A percentile compares a stretch with the other conserved stretches of the same genome.
Evolutionary conservation across 64 coral and sea anemone species (phyloP).

Genomic region (Acropora yongei): DNA sequence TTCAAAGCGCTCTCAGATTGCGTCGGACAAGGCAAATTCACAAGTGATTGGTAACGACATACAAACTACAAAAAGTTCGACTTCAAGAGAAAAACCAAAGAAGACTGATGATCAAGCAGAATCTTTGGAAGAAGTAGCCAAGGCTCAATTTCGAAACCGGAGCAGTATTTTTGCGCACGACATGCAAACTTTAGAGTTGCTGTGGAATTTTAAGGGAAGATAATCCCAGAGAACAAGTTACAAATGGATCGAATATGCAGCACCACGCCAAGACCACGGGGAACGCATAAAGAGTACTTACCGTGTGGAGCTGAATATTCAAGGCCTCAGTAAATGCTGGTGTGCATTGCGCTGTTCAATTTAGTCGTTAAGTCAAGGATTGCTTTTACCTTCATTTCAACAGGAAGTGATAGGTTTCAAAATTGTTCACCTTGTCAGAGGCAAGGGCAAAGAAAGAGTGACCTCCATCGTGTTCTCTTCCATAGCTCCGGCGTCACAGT

Average conservation of each 20-base stretch:
- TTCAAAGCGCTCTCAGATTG: background rate
- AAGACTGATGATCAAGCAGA: background rate
- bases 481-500: no score
- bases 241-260: background rate
- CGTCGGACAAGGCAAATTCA: background rate
- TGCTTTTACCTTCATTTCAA: no score
- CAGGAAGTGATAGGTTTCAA: no score
- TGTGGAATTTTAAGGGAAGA: slow-evolving; percentile 50
- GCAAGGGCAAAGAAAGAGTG: no score
- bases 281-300: no score
- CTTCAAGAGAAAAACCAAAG: background rate
- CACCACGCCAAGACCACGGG: no score
- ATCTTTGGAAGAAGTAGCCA: background rate
- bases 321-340: no score
- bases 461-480: no score
- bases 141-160: slow-evolving; percentile 21
- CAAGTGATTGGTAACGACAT: background rate
- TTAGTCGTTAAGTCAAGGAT: no score
- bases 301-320: no score
- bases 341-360: no score
- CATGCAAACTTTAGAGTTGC: slow-evolving; percentile 30
- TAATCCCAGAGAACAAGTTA: background rate
- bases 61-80: background rate
- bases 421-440: no score
- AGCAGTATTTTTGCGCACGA: slow-evolving; percentile 31